Evolutionary conservation across 2,797 vertebrate species (phyloP), one percentile per base, ranked within the genome.

Genomic region (Harpagifer antarcticus): DNA sequence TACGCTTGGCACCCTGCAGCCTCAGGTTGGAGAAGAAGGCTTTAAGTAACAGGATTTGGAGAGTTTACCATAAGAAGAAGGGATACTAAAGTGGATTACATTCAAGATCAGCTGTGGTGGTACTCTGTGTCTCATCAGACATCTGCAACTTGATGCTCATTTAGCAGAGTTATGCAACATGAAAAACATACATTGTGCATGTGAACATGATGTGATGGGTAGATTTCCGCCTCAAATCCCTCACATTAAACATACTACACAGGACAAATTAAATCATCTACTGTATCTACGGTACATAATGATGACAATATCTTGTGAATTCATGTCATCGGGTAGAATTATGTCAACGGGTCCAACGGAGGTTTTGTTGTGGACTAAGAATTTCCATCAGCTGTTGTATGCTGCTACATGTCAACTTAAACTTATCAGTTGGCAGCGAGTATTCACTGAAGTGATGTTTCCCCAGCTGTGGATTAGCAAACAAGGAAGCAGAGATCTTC

Each of bases 21-120:
- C 47, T 82, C 61, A 65, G 54, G 72, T 81, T 75, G 72, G 68
- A 54, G 76, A 89, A 91, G 83, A 72, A 79, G 86, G 84, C 82
- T 94, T 92, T 89, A 66, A 89, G 82, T 89, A 92, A 91, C 84
- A 86, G 81, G 89, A 92, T 91, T 89, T 76, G 9, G 49, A 45
- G 85, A 83, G 79, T 91, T 92, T 86, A 87, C 75, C 44, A 86
- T 84, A 67, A 84, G 80, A 90, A 68, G 76, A 87, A 85, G 83
- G 70, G 81, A 86, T 75, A 50, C 74, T 81, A 88, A 90, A 91
- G 78, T 90, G 86, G 91, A 92, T 92, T 91, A 92, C 74, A 86
- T 73, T 82, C 60, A 61, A 84, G 76, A 82, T 87, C 82, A 81
- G 83, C 60, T 67, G n/a, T 68, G 37, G 50, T 66, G 70, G 53